Evolutionary conservation across 92 coral and sea anemone genomes (phyloP).

Genomic region (Montipora capitata): DNA sequence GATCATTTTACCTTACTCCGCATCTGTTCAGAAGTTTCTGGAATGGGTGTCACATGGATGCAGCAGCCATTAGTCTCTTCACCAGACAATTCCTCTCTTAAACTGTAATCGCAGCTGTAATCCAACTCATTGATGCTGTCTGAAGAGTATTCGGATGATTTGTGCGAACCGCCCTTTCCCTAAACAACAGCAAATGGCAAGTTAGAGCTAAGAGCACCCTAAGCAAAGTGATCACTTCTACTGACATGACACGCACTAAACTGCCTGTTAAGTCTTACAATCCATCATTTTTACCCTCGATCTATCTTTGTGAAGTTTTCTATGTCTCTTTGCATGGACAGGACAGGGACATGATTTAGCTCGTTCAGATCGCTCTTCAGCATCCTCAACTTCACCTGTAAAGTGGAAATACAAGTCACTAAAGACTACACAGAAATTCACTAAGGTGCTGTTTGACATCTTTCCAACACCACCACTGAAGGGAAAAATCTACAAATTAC

Average conservation of each 20-base stretch:
- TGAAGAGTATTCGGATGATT: conserved; percentile 23
- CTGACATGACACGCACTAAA: no score
- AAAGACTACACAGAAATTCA: no score
- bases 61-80: conserved; percentile 83
- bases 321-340: conserved; percentile 50
- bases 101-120: conserved; percentile 79
- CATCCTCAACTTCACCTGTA: conserved; percentile 78
- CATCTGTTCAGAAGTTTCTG: conserved; percentile 81
- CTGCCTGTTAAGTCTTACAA: no score
- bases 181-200: not conserved
- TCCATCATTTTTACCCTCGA: conserved; percentile 14
- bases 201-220: no score
- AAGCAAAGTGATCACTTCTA: no score
- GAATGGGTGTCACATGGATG: conserved; percentile 86
- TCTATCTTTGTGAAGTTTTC: conserved; percentile 53
- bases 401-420: no score
- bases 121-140: conserved; percentile 68
- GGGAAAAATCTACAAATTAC: no score
- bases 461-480: no score
- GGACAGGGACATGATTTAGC: conserved; percentile 69
- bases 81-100: conserved; percentile 78
- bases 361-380: conserved; percentile 65
- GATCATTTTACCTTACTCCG: conserved; percentile 82
- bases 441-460: no score
- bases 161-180: conserved; percentile 36